Evolutionary conservation across 2,113 vertebrate genomes (phyloP).

Genomic region (Apus apus): DNA sequence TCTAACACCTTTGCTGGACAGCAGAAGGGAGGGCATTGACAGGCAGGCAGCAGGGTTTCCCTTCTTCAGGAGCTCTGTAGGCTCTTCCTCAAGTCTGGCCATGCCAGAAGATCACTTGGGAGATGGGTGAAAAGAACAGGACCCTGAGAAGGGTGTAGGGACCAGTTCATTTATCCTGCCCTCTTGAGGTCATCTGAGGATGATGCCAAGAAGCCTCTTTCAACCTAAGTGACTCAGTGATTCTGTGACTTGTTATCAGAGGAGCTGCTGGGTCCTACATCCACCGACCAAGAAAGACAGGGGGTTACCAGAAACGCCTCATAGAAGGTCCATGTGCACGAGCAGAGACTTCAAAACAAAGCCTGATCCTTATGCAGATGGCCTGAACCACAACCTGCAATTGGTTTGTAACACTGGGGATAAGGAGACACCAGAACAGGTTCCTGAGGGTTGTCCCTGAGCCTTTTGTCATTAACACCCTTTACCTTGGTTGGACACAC

Average conservation of each 20-base stretch:
- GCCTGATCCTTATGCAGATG: too few species aligned
- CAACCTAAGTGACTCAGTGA: not conserved
- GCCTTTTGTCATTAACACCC: rapidly evolving
- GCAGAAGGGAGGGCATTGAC: not conserved
- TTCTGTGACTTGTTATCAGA: not conserved
- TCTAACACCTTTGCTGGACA: not conserved
- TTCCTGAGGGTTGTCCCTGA: not conserved
- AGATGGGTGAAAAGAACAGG: not conserved
- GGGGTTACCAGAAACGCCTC: not conserved
- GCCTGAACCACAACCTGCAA: not conserved
- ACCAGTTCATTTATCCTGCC: not conserved
- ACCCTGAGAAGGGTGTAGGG: not conserved
- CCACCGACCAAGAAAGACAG: not conserved
- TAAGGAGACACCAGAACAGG: not conserved
- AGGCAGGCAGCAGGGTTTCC: not conserved
- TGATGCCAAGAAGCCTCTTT: not conserved
- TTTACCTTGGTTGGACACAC: not conserved
- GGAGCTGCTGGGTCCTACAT: not conserved
- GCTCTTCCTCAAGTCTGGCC: not conserved
- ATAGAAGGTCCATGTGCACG: rapidly evolving
- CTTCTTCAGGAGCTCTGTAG: not conserved
- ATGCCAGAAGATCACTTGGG: not conserved
- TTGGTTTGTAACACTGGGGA: not conserved
- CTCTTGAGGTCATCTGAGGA: not conserved
- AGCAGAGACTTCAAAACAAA: not conserved